Evolutionary conservation across 2,113 vertebrate species (phyloP).

Genomic region (Onychostoma macrolepis): DNA sequence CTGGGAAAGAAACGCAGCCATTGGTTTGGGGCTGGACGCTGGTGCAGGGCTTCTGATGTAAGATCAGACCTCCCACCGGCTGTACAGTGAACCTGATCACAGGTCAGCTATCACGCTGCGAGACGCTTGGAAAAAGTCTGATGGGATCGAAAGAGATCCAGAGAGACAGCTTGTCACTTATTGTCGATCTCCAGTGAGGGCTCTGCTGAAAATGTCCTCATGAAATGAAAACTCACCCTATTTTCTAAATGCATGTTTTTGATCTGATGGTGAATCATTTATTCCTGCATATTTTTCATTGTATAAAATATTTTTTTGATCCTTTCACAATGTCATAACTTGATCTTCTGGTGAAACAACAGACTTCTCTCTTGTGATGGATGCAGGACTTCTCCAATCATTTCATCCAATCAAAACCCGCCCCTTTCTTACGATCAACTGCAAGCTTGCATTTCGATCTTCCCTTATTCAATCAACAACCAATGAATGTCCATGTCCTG

Average conservation of each 20-base stretch:
- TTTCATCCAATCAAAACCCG: neutral
- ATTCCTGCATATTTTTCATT: neutral
- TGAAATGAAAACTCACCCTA: neutral
- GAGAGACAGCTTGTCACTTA: neutral
- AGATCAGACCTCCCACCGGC: constrained; percentile 35
- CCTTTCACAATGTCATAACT: too few species aligned
- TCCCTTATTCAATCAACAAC: neutral
- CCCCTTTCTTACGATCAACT: neutral
- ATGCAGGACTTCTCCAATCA: too few species aligned
- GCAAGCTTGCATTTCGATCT: neutral
- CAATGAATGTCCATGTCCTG: neutral
- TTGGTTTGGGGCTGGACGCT: constrained; percentile 35
- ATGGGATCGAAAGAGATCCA: constrained; percentile 30
- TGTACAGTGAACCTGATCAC: constrained; percentile 33
- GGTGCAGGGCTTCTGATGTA: constrained; percentile 42
- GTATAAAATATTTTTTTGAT: too few species aligned
- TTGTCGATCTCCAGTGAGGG: neutral
- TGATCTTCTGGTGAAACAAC: too few species aligned
- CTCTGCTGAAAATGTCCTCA: neutral
- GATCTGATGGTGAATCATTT: neutral
- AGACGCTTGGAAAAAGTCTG: neutral
- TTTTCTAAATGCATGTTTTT: neutral
- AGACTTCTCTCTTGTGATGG: too few species aligned
- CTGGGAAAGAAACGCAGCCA: constrained; percentile 47
- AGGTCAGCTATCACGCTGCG: neutral